Evolutionary conservation across 2,113 vertebrate genomes (phyloP).

Genomic region (Tautogolabrus adspersus): DNA sequence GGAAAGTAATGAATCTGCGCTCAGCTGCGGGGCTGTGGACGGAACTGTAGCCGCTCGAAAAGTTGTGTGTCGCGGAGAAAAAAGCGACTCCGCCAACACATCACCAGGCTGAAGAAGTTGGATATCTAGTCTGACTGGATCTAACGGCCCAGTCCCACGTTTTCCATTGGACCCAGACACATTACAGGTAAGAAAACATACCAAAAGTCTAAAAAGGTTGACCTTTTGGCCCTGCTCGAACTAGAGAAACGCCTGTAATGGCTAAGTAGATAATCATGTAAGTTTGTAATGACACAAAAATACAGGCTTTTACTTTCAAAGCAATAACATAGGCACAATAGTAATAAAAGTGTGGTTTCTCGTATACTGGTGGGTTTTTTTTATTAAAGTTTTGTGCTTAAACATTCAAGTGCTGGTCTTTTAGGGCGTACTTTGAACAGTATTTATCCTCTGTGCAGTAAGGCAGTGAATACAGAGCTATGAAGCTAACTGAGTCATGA

Average conservation of each 20-base stretch:
- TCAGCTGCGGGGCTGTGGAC: not conserved
- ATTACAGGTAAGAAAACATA: slow-evolving; percentile 44
- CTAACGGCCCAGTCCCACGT: slow-evolving; percentile 1
- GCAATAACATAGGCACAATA: not conserved
- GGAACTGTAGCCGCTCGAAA: slow-evolving; percentile 28
- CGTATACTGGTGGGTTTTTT: too few species aligned
- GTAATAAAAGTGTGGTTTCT: not conserved
- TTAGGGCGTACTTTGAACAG: not conserved
- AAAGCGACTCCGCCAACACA: slow-evolving; percentile 43
- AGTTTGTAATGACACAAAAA: not conserved
- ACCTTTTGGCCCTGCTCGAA: not conserved
- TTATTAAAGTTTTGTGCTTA: too few species aligned
- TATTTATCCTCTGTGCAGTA: not conserved
- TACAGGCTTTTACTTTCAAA: not conserved
- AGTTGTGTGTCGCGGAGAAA: slow-evolving; percentile 43
- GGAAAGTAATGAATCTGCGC: not conserved
- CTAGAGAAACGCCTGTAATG: not conserved
- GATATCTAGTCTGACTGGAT: slow-evolving; percentile 54
- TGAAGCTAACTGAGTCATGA: slow-evolving; percentile 2
- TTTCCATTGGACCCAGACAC: not conserved
- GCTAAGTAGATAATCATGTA: not conserved
- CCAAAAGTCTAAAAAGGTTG: not conserved
- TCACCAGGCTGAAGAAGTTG: slow-evolving; percentile 55
- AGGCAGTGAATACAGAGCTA: slow-evolving; percentile 10
- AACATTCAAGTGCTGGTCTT: not conserved